These are phyloP conservation scores for Siphonodentalium dalli DNA, from an alignment of 2,888 invertebrate species.

Conservation along the genomic window DNA sequence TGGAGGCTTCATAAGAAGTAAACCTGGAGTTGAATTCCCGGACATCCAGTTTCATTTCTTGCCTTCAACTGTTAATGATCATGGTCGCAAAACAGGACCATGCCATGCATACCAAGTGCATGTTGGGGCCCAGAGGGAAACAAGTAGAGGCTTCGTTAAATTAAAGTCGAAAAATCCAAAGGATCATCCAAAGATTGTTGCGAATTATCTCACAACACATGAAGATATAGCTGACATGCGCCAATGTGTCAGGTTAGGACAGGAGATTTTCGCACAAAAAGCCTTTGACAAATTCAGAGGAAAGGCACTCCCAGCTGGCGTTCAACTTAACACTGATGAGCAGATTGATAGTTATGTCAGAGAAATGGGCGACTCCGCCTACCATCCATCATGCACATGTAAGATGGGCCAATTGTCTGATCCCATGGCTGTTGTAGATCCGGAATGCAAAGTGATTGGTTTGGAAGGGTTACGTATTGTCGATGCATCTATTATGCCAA, in stretches of 20 bases:
- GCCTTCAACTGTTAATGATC: constrained; percentile 68
- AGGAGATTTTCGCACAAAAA: constrained; percentile 62
- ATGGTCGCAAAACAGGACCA: constrained; percentile 65
- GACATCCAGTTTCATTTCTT: constrained; percentile 69
- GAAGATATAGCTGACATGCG: constrained; percentile 70
- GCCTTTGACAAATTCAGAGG: constrained; percentile 60
- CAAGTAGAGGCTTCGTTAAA: constrained; percentile 82
- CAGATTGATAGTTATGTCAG: constrained; percentile 63
- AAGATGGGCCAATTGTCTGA: constrained; percentile 72
- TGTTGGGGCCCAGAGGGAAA: constrained; percentile 75
- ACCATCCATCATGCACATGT: constrained; percentile 83
- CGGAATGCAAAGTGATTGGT: constrained; percentile 67
- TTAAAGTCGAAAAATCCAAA: constrained; percentile 78
- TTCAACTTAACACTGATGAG: constrained; percentile 49
- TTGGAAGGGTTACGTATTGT: constrained; percentile 75
- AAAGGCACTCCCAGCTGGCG: constrained; percentile 43
- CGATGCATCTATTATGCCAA: constrained; percentile 83
- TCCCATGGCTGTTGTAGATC: constrained; percentile 74
- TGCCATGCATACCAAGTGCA: constrained; percentile 68
- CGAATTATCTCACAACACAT: constrained; percentile 81
- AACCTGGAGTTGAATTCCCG: constrained; percentile 62
- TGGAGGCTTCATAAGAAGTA: constrained; percentile 67
- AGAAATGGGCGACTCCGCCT: constrained; percentile 70
- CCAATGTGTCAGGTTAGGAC: constrained; percentile 44
- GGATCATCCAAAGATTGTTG: constrained; percentile 84